Percentiles rank a stretch among this genome's conserved stretches.
These are phyloP conservation scores for Caenorhabditis inopinata DNA, from an alignment of 1,140 invertebrate species.

Conservation along the genomic window DNA sequence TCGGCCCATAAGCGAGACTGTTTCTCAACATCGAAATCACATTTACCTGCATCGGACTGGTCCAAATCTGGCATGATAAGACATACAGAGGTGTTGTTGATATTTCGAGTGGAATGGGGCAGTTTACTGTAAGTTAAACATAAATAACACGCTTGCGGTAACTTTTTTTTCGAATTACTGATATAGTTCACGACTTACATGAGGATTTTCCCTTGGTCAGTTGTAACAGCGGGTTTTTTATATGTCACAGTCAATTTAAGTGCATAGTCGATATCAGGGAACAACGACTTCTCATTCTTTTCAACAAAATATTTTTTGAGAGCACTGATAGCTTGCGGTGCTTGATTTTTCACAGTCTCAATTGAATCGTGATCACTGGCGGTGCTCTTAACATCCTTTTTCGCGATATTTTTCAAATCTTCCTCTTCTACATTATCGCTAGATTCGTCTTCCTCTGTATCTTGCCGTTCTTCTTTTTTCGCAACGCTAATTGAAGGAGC, in stretches of 20 bases:
- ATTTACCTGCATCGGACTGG: constrained; percentile 40
- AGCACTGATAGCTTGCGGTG: constrained; percentile 16
- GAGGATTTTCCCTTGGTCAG: constrained; percentile 6
- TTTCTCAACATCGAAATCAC: constrained; percentile 48
- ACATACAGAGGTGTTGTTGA: constrained; percentile 43
- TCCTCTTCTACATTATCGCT: neutral
- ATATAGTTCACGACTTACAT: constrained; percentile 36
- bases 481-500: neutral
- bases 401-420: neutral
- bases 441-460: neutral
- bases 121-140: constrained; percentile 38
- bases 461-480: neutral
- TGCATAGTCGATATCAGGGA: constrained; percentile 49
- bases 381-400: neutral
- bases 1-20: constrained; percentile 45
- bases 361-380: neutral
- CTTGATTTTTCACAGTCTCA: neutral
- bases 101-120: constrained; percentile 26
- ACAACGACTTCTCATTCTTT: constrained; percentile 45
- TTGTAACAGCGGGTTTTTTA: constrained; percentile 46
- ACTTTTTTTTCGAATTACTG: neutral
- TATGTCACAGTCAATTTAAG: constrained; percentile 42
- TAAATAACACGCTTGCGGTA: too few species aligned
- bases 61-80: constrained; percentile 50
- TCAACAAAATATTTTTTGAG: constrained; percentile 43